These are phyloP conservation scores for Griposia aprilina DNA, from an alignment of 2,888 invertebrate genomes.

Conservation along the genomic window DNA sequence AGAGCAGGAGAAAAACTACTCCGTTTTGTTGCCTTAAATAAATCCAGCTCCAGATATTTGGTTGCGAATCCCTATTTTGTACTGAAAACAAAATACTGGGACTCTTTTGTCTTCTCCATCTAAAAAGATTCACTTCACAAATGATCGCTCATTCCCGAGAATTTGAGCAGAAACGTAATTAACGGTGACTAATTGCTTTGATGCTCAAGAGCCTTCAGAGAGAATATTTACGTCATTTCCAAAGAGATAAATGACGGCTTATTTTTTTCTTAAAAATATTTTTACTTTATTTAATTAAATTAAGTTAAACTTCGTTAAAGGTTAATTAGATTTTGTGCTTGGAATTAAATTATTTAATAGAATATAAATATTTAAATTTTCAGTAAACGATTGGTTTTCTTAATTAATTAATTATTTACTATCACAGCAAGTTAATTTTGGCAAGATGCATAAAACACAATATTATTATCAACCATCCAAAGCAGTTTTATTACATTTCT, in stretches of 20 bases:
- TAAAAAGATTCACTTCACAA: constrained; percentile 50
- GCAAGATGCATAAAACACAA: not conserved
- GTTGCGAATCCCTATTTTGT: not conserved
- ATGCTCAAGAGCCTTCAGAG: constrained; percentile 33
- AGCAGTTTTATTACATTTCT: not conserved
- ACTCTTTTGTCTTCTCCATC: constrained; percentile 37
- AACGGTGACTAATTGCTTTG: constrained; percentile 63
- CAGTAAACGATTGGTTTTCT: not conserved
- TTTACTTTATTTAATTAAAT: too few species aligned
- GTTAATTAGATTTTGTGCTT: constrained; percentile 25
- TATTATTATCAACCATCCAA: not conserved
- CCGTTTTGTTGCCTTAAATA: not conserved
- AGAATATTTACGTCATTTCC: constrained; percentile 36
- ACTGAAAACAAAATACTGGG: constrained; percentile 33
- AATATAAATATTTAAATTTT: not conserved
- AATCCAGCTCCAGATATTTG: not conserved
- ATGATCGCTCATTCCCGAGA: constrained; percentile 43
- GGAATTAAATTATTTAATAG: not conserved
- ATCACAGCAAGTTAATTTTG: not conserved
- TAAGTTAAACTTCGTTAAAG: not conserved
- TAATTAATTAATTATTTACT: not conserved
- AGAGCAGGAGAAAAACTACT: not conserved
- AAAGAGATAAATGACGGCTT: constrained; percentile 18
- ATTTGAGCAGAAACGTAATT: constrained; percentile 60
- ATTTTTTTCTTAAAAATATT: too few species aligned